phyloP scores from a whole-genome alignment of 2,113 vertebrate species.

The Gracilinanus agilis region DNA sequence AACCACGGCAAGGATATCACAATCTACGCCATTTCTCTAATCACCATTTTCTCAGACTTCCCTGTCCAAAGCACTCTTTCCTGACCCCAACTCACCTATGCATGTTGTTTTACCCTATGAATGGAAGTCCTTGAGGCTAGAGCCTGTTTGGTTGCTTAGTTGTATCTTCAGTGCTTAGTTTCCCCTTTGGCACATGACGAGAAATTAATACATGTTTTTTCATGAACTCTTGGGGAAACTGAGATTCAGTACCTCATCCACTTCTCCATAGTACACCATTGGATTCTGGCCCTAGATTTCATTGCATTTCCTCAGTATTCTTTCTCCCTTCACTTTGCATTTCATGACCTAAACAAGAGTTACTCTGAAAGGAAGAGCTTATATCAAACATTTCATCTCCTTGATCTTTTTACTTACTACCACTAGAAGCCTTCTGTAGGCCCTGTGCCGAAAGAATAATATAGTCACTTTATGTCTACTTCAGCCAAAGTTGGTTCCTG shows the following conservation, averaged over 20 bases:
- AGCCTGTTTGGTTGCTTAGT: not conserved
- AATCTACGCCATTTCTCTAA: not conserved
- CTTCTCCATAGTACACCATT: not conserved
- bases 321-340: not conserved
- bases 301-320: not conserved
- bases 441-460: not conserved
- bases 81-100: not conserved
- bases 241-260: not conserved
- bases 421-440: not conserved
- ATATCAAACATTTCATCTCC: not conserved
- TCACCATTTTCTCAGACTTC: not conserved
- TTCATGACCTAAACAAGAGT: not conserved
- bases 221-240: not conserved
- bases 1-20: not conserved
- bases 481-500: not conserved
- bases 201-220: not conserved
- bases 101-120: not conserved
- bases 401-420: not conserved
- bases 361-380: not conserved
- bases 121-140: not conserved
- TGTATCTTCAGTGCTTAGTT: not conserved
- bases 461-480: not conserved
- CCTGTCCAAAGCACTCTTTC: not conserved
- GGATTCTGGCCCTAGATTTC: not conserved
- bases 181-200: not conserved